Base-by-base conservation (phyloP, 2,797 vertebrate species). In the Rhinogobio ventralis region DNA sequence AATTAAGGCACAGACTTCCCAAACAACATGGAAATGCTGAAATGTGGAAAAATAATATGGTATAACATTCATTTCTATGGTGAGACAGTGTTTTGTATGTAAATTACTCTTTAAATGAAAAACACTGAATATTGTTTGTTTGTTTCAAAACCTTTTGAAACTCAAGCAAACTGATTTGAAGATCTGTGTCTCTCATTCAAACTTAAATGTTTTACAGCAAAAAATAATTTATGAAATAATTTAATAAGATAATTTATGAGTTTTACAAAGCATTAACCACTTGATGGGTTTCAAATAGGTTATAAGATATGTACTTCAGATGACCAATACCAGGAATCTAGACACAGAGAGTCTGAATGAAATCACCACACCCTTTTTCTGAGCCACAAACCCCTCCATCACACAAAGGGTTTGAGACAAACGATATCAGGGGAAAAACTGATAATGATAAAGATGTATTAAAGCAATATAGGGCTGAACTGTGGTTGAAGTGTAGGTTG, bases 311-410 rank as follows among this genome's bases (percentile, higher is more conserved):
- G 78, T 25, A 19, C 46, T 36, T 39, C 8, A 19, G 23, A 80
- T 68, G 64, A 80, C 30, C 64, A 67, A 51, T 11, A 10, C 19
- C 28, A 79, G 60, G 36, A 33, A 78, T 30, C n/a, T 30, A 66
- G 77, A 66, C 57, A 64, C 20, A 36, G 30, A 66, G 14, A 49
- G 72, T 20, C 46, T 53, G 33, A 39, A 4, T 57, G 79, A 81
- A 45, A 81, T 71, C 67, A 30, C 67, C 79, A 81, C 79, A 81
- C 79, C 79, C 49, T 69, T 53, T 25, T 13, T 81, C 79, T 25
- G 62, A 69, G 45, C 8, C 30, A 55, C 20, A 68, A 39, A 81
- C 30, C 66, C 20, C 78, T 80, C 30, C 30, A 68, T 81, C 66
- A 69, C 33, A 81, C 66, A 81, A 81, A 69, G 14, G 6, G 9